phyloP scores from a whole-genome alignment of 2,797 vertebrate genomes.

The Acipenser transmontanus region DNA sequence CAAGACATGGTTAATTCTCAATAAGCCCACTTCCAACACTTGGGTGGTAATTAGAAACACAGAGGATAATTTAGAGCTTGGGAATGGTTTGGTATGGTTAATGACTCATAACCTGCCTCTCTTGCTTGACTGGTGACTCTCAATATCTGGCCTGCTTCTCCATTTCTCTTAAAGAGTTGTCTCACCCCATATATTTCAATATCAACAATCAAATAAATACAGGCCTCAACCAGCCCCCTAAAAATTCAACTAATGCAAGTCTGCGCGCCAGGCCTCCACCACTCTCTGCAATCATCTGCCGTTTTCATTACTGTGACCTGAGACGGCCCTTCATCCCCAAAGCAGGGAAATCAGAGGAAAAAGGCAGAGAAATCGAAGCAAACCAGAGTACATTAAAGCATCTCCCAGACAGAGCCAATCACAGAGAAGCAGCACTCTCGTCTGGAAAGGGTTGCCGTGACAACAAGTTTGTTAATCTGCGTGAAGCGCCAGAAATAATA shows the following conservation, averaged over 20 bases:
- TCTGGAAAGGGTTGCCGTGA: slow-evolving; percentile 70
- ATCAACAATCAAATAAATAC: background rate
- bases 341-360: too few species aligned
- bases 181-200: too few species aligned
- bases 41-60: too few species aligned
- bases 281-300: slow-evolving; percentile 4
- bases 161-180: background rate
- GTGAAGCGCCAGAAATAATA: slow-evolving; percentile 2
- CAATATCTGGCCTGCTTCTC: slow-evolving; percentile 7
- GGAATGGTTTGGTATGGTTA: too few species aligned
- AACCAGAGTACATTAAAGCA: slow-evolving; percentile 52
- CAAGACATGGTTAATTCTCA: too few species aligned
- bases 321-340: slow-evolving; percentile 34
- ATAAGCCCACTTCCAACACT: too few species aligned
- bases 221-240: slow-evolving; percentile 8
- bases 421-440: slow-evolving; percentile 51
- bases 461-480: slow-evolving; percentile 56
- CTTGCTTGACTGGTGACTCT: slow-evolving; percentile 43
- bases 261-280: slow-evolving; percentile 3
- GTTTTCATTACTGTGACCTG: slow-evolving; percentile 55
- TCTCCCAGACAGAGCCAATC: slow-evolving; percentile 73
- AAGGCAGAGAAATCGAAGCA: slow-evolving; percentile 48
- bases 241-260: slow-evolving; percentile 12
- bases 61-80: too few species aligned
- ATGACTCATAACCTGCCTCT: slow-evolving; percentile 15